Percentiles rank a stretch among this genome's conserved stretches.
These are phyloP conservation scores for Mesoclemmys tuberculata DNA, from an alignment of 2,113 vertebrate genomes.

Conservation along the genomic window DNA sequence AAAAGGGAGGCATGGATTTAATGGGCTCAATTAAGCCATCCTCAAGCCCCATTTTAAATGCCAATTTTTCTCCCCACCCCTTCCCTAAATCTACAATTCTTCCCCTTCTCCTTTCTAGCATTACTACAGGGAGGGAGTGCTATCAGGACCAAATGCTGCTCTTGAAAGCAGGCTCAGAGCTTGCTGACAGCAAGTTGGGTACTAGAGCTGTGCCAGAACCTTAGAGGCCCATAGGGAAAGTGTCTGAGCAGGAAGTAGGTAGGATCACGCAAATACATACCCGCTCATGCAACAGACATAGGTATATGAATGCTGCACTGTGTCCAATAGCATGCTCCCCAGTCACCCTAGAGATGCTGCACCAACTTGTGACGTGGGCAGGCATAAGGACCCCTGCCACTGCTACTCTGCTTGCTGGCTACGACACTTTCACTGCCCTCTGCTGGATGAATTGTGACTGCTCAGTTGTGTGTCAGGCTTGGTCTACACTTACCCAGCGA, in stretches of 20 bases:
- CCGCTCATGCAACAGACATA: background rate
- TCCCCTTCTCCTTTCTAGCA: background rate
- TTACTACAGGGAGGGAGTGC: conserved; percentile 1
- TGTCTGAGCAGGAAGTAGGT: background rate
- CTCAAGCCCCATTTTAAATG: conserved; percentile 65
- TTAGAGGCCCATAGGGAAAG: background rate
- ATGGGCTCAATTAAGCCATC: conserved; percentile 50
- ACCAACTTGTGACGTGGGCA: background rate
- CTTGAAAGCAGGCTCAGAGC: background rate
- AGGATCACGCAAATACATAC: background rate
- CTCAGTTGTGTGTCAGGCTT: too few species aligned
- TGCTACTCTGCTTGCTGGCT: background rate
- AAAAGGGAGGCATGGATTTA: conserved; percentile 70
- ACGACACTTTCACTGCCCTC: accelerated
- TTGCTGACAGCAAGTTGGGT: background rate
- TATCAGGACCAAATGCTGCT: background rate
- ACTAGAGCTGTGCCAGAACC: background rate
- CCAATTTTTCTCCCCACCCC: conserved; percentile 20
- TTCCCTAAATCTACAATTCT: background rate
- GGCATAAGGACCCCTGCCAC: background rate
- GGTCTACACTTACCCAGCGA: too few species aligned
- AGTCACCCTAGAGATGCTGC: too few species aligned
- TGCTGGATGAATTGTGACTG: background rate
- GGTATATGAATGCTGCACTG: background rate
- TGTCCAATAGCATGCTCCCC: background rate